Conservation (phyloP, 2,888 invertebrate genomes). For the Scrobipalpa costella region DNA sequence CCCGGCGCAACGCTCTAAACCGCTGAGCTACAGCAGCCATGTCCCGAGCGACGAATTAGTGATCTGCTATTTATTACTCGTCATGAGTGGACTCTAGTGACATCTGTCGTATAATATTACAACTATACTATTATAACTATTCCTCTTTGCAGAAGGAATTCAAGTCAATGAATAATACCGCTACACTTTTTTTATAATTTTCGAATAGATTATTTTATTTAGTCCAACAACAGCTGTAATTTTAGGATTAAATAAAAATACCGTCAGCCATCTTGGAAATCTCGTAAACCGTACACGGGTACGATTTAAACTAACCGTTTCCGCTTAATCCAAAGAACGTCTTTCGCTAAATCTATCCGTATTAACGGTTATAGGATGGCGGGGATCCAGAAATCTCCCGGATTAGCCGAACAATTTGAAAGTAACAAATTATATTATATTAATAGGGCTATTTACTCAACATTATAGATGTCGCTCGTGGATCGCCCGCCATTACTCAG, state of each 20-base stretch:
- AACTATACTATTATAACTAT: no score
- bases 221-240: background rate
- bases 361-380: conserved; percentile 24
- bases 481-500: conserved; percentile 64
- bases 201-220: no score
- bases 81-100: no score
- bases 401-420: conserved; percentile 38
- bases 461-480: conserved; percentile 60
- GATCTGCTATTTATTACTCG: no score
- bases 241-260: background rate
- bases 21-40: no score
- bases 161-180: no score
- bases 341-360: conserved; percentile 5
- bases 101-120: no score
- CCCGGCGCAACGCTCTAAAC: no score
- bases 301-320: background rate
- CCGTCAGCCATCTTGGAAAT: background rate
- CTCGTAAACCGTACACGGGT: background rate
- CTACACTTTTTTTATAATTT: no score
- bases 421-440: conserved; percentile 54
- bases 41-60: no score
- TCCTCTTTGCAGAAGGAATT: no score
- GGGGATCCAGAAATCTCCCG: conserved; percentile 20
- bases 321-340: background rate
- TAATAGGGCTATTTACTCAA: conserved; percentile 62